A percentile compares a stretch with the other conserved stretches of the same genome.
phyloP scores from a whole-genome alignment of 2,797 vertebrate genomes.

The Microtus agrestis region DNA sequence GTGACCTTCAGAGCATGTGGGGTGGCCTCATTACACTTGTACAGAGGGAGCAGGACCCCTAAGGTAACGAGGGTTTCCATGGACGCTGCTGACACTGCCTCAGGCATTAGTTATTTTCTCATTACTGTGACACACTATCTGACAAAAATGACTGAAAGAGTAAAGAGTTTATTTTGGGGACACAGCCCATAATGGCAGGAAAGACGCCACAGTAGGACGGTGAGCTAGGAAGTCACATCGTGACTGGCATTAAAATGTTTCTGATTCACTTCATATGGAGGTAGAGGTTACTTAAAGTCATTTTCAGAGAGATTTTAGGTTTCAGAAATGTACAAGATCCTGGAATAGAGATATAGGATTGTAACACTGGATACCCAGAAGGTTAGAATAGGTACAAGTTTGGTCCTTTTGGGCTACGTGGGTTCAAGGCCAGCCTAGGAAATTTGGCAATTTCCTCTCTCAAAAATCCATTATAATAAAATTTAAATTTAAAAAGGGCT shows the following conservation, averaged over 20 bases:
- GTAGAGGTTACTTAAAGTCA: not conserved
- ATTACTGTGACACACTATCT: not conserved
- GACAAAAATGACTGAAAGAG: not conserved
- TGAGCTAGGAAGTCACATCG: not conserved
- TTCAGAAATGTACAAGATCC: not conserved
- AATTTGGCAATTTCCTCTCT: not conserved
- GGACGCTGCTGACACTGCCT: not conserved
- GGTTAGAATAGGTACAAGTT: not conserved
- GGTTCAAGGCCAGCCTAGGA: not conserved
- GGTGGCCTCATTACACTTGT: not conserved
- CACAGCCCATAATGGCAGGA: not conserved
- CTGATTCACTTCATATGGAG: slow-evolving; percentile 14
- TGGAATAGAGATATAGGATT: not conserved
- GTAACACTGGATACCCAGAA: not conserved
- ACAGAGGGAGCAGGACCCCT: not conserved
- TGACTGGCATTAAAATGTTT: not conserved
- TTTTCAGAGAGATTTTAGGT: slow-evolving; percentile 33
- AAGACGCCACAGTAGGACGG: not conserved
- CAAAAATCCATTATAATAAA: not conserved
- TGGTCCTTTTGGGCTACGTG: not conserved
- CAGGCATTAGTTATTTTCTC: not conserved
- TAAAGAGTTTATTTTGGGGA: not conserved
- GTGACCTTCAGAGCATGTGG: not conserved
- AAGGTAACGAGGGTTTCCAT: not conserved
- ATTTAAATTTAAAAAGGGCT: not conserved